Evolutionary conservation across 2,888 invertebrate genomes (phyloP), one percentile per base, ranked within the genome.

Genomic region (Temnothorax unifasciatus): DNA sequence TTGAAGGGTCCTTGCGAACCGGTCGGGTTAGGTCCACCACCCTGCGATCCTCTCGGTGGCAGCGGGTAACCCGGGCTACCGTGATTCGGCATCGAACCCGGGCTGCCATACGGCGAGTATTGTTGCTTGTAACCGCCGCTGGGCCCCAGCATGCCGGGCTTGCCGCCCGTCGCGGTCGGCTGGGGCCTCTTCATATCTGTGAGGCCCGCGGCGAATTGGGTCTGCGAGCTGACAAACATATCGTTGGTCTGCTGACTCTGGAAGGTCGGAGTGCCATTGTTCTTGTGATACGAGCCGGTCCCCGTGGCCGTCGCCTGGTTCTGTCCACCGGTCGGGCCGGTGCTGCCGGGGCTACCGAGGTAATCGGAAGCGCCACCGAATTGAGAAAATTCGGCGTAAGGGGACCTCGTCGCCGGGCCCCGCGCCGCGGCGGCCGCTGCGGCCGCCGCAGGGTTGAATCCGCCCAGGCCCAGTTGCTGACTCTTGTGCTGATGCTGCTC

Each of bases 401-500:
- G 96, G 18, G 96, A 96, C 54, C 96, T 92, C 1, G 96, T 94
- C 2, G 94, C 93, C 6, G 94, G 93, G 34, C 94, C 93, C 44
- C 94, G 91, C 21, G 91, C 90, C 92, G 94, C 94, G 95, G 96
- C 94, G 3, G 95, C 92, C 1, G 92, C 91, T 0, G 92, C 92
- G 0, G 92, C 90, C 0, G 94, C 94, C 63, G 95, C 95, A 4
- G 96, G 95, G 88, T 95, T 96, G 89, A 96, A 96, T 1, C 93
- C 93, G 3, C 95, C 94, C 52, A 97, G 95, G 2, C 97, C 97
- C 94, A 97, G 96, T 90, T 97, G 94, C 86, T 95, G 97, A 88
- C 96, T 97, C 94, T 97, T 97, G 95, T 98, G 98, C 95, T 99
- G 99, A 95, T 99, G 99, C 95, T 99, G 99, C 94, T 99, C 99